These are phyloP conservation scores for Bombus picipes DNA, from an alignment of 1,140 invertebrate species.

Conservation along the genomic window DNA sequence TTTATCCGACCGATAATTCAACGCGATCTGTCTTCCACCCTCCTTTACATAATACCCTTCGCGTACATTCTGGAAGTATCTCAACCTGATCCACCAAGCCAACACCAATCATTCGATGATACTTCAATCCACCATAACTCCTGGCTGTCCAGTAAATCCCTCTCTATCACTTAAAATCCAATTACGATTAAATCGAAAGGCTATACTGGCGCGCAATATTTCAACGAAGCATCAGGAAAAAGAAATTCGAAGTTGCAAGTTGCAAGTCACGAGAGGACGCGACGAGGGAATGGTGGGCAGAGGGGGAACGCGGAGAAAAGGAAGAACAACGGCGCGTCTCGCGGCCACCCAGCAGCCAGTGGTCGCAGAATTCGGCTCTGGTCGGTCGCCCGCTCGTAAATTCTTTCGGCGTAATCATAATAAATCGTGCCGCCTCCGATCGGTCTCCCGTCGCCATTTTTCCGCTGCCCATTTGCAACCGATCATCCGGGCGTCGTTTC, in stretches of 20 bases:
- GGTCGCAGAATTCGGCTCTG: not conserved
- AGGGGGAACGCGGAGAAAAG: not conserved
- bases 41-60: not conserved
- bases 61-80: not conserved
- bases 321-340: conserved; percentile 17
- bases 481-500: conserved; percentile 50
- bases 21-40: not conserved
- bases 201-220: conserved; percentile 2
- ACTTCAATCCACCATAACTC: conserved; percentile 24
- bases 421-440: conserved; percentile 41
- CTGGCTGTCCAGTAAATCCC: not conserved
- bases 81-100: not conserved
- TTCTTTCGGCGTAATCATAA: conserved; percentile 50
- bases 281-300: not conserved
- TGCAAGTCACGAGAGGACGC: conserved; percentile 17
- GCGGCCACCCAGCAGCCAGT: conserved; percentile 37
- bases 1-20: conserved; percentile 5
- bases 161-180: conserved; percentile 29
- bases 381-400: conserved; percentile 31
- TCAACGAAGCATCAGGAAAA: conserved; percentile 17
- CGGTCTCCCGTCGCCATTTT: conserved; percentile 47
- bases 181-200: conserved; percentile 32
- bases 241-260: conserved; percentile 30
- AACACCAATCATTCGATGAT: conserved; percentile 20
- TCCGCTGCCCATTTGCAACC: conserved; percentile 42